Percentiles rank a stretch among this genome's conserved stretches.
These are phyloP conservation scores for Pandion haliaetus DNA, from an alignment of 2,113 vertebrate genomes.

Conservation along the genomic window DNA sequence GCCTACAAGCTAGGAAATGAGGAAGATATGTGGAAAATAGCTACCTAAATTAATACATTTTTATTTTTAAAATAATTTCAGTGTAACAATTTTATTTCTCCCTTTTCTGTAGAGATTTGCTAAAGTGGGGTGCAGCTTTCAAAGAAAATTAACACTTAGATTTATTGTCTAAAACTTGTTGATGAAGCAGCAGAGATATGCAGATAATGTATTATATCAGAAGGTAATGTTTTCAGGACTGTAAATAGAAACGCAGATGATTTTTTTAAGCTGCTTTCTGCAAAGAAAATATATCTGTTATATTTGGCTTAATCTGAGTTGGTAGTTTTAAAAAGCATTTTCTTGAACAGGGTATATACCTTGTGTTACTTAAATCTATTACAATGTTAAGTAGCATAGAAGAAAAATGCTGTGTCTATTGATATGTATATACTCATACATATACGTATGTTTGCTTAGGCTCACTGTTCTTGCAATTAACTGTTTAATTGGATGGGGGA, in stretches of 20 bases:
- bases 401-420: background rate
- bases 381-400: background rate
- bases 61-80: constrained; percentile 11
- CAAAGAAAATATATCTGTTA: background rate
- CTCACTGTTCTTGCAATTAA: background rate
- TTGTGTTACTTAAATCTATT: background rate
- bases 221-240: background rate
- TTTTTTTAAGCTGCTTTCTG: background rate
- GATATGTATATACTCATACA: background rate
- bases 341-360: background rate
- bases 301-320: background rate
- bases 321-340: background rate
- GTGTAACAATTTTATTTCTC: background rate
- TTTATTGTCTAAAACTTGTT: constrained; percentile 8
- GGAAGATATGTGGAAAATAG: background rate
- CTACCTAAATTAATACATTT: background rate
- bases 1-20: background rate
- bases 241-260: background rate
- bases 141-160: background rate
- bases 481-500: background rate
- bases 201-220: background rate
- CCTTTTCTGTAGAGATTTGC: background rate
- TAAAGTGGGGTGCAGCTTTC: constrained; percentile 4
- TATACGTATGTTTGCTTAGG: background rate
- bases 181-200: background rate